These are phyloP conservation scores for Pangasius larnaudii DNA, from an alignment of 2,797 vertebrate genomes.

Conservation along the genomic window DNA sequence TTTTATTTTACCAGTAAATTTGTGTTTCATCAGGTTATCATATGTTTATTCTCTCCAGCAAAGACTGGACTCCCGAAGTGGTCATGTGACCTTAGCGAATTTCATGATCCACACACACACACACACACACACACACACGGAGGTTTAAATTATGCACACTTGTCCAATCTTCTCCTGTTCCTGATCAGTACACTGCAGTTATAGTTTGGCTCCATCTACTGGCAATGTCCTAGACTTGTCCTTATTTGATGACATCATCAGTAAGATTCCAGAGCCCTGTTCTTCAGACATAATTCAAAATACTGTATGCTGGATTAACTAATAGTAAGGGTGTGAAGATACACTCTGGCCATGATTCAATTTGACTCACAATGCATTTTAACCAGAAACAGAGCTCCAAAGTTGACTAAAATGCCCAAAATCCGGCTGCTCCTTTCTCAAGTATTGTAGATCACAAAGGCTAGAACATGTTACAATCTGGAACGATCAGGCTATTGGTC, in stretches of 20 bases:
- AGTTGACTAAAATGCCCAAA: not conserved
- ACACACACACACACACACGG: not conserved
- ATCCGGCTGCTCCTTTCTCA: not conserved
- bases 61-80: not conserved
- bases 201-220: slow-evolving; percentile 22
- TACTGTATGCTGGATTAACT: not conserved
- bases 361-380: not conserved
- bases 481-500: not conserved
- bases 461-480: not conserved
- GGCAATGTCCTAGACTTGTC: not conserved
- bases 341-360: not conserved
- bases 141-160: not conserved
- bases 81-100: not conserved
- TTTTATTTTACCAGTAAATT: not conserved
- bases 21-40: not conserved
- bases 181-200: not conserved
- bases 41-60: not conserved
- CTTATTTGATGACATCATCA: not conserved
- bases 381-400: not conserved
- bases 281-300: not conserved
- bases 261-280: not conserved
- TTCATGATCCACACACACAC: not conserved
- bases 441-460: not conserved
- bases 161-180: not conserved
- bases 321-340: not conserved